Evolutionary conservation across 2,888 invertebrate genomes (phyloP).

Genomic region (Ceriagrion tenellum): DNA sequence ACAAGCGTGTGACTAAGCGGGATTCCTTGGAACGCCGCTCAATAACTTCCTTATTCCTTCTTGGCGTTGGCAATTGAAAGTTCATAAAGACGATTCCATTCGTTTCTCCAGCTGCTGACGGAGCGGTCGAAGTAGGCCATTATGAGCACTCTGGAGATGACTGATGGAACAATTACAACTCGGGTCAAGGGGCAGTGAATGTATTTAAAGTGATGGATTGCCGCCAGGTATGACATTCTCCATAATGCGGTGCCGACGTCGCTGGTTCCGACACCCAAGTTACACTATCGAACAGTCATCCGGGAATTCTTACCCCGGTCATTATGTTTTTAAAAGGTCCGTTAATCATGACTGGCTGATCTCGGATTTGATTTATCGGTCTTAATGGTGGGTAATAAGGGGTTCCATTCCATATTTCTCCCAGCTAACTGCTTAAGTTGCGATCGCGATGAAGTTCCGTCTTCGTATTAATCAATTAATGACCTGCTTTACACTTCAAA

Average conservation of each 20-base stretch:
- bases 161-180: not conserved
- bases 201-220: not conserved
- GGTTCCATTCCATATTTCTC: not conserved
- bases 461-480: not conserved
- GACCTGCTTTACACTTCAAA: not conserved
- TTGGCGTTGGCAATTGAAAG: not conserved
- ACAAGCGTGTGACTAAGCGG: not conserved
- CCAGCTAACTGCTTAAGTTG: not conserved
- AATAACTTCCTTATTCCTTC: not conserved
- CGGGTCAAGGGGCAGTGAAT: not conserved
- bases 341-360: conserved; percentile 8
- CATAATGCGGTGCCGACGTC: not conserved
- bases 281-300: not conserved
- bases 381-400: not conserved
- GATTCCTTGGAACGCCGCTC: not conserved
- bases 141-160: not conserved
- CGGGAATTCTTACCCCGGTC: not conserved
- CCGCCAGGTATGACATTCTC: not conserved
- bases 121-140: not conserved
- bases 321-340: conserved; percentile 13
- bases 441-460: not conserved
- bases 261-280: not conserved
- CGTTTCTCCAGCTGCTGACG: not conserved
- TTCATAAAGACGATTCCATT: not conserved
- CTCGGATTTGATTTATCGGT: not conserved